phyloP scores from a whole-genome alignment of 2,888 invertebrate species.

The Agrilus cyanescens region DNA sequence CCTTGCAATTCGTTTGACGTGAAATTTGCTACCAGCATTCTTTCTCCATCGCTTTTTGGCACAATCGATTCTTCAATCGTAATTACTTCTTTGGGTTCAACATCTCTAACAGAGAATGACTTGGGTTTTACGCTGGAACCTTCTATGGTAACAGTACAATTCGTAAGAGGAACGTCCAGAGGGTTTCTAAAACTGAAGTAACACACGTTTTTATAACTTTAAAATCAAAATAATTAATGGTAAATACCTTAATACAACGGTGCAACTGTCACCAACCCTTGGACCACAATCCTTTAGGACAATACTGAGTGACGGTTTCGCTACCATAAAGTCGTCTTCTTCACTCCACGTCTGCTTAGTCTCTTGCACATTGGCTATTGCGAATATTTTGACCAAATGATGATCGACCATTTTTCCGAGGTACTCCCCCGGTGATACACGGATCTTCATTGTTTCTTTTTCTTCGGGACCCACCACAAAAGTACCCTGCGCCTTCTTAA shows the following conservation, averaged over 20 bases:
- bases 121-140: constrained; percentile 55
- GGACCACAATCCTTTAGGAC: constrained; percentile 24
- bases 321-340: constrained; percentile 59
- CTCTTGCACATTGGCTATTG: constrained; percentile 59
- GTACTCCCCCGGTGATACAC: constrained; percentile 54
- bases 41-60: constrained; percentile 46
- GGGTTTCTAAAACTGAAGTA: constrained; percentile 53
- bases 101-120: constrained; percentile 47
- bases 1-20: constrained; percentile 53
- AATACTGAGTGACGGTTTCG: constrained; percentile 54
- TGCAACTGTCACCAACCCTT: constrained; percentile 42
- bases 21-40: constrained; percentile 54
- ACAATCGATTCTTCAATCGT: constrained; percentile 48
- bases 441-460: constrained; percentile 49
- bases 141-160: constrained; percentile 58
- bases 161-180: constrained; percentile 47
- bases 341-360: constrained; percentile 64
- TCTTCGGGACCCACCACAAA: constrained; percentile 50
- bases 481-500: constrained; percentile 50
- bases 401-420: constrained; percentile 59
- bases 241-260: constrained; percentile 37
- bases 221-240: neutral
- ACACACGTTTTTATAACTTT: constrained; percentile 2
- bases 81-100: constrained; percentile 51
- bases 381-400: constrained; percentile 57